Percentiles rank a stretch among this genome's conserved stretches.
Evolutionary conservation across 1,140 invertebrate genomes (phyloP).

Genomic region (Hesperophylax magnus): DNA sequence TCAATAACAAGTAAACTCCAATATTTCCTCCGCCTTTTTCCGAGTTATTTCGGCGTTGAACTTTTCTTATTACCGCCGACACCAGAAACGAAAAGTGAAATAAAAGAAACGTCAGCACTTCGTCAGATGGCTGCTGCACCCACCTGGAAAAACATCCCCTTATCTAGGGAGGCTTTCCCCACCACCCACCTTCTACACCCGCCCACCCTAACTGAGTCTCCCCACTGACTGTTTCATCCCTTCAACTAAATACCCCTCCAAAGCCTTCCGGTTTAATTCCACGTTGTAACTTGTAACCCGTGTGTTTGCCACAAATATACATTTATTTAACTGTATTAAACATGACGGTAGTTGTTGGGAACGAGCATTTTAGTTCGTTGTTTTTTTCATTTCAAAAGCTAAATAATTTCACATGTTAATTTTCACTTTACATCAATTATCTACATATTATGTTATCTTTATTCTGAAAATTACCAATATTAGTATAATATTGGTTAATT

Average conservation of each 20-base stretch:
- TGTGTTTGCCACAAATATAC: slow-evolving; percentile 11
- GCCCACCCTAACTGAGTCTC: neutral
- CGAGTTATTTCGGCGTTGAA: neutral
- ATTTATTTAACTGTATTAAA: slow-evolving; percentile 17
- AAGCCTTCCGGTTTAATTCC: slow-evolving; percentile 35
- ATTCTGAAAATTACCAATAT: no score
- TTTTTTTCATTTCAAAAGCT: no score
- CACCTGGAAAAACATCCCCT: slow-evolving; percentile 38
- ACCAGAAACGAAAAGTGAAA: slow-evolving; percentile 34
- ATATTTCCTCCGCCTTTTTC: slow-evolving; percentile 8
- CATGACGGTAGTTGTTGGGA: neutral
- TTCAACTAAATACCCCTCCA: slow-evolving; percentile 29
- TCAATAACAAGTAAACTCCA: slow-evolving; percentile 3
- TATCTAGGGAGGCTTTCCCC: neutral
- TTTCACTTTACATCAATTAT: no score
- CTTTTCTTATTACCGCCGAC: slow-evolving; percentile 27
- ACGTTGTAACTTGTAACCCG: slow-evolving; percentile 9
- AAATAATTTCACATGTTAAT: no score
- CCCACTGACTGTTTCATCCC: neutral
- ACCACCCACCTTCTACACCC: neutral
- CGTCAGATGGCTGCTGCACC: slow-evolving; percentile 24
- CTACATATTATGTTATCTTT: no score
- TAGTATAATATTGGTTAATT: no score
- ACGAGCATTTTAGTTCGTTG: neutral
- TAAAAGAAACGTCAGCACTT: slow-evolving; percentile 36